phyloP scores from a whole-genome alignment of 2,888 invertebrate genomes.

The Chymomyza procnemis region DNA sequence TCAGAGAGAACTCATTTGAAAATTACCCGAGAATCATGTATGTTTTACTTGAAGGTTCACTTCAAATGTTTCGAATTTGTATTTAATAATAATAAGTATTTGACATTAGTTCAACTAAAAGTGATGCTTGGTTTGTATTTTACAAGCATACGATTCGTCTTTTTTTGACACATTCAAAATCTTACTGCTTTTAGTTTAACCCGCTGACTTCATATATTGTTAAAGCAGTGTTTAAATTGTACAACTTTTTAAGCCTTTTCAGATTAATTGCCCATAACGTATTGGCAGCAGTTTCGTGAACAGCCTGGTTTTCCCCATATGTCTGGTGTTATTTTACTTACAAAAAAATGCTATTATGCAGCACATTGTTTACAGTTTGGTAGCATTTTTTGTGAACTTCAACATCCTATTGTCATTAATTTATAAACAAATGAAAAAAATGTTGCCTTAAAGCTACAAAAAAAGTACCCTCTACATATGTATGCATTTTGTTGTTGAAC shows the following conservation, averaged over 20 bases:
- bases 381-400: neutral
- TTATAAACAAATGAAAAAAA: neutral
- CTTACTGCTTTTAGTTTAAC: neutral
- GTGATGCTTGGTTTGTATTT: neutral
- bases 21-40: no score
- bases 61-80: no score
- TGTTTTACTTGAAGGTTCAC: no score
- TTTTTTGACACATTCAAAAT: neutral
- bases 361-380: neutral
- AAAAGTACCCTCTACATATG: neutral
- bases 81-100: no score
- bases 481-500: slow-evolving; percentile 11
- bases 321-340: neutral
- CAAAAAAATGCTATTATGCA: neutral
- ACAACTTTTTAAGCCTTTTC: neutral
- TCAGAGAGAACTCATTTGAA: no score
- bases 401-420: neutral
- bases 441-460: neutral
- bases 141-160: neutral
- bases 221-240: neutral
- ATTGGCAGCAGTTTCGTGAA: neutral
- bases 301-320: neutral
- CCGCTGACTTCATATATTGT: neutral
- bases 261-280: neutral
- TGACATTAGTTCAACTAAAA: no score